phyloP scores from a whole-genome alignment of 2,888 invertebrate species.

The Oxycera nigricornis region DNA sequence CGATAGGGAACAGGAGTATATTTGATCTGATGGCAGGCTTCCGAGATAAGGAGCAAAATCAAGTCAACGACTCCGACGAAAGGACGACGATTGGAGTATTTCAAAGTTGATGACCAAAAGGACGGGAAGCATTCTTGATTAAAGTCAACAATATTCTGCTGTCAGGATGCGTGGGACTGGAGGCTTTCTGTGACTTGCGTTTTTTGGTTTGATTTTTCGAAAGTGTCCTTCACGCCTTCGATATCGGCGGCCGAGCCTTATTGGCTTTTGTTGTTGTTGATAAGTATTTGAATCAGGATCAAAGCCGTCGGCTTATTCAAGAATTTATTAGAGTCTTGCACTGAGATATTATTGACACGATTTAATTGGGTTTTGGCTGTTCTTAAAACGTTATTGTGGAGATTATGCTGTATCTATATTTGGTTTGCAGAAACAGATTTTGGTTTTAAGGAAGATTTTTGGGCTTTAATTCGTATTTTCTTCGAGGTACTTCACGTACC shows the following conservation, averaged over 20 bases:
- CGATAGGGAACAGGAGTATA: background rate
- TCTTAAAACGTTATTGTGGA: background rate
- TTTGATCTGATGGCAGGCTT: background rate
- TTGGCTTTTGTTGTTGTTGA: background rate
- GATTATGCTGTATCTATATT: background rate
- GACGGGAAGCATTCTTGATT: background rate
- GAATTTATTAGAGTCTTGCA: background rate
- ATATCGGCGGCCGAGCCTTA: background rate
- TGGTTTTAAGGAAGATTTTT: too few relatives aligned
- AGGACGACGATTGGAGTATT: background rate
- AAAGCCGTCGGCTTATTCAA: background rate
- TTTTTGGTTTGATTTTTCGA: background rate
- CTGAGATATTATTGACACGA: background rate
- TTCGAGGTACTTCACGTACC: too few relatives aligned
- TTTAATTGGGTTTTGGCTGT: slow-evolving; percentile 2
- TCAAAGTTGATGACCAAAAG: background rate
- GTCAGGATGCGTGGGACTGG: background rate
- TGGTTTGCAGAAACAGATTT: background rate
- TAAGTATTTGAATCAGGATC: background rate
- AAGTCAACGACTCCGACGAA: background rate
- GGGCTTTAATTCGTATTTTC: too few relatives aligned
- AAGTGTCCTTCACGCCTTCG: background rate
- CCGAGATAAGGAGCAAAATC: background rate
- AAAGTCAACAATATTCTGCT: background rate
- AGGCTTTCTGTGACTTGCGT: background rate